Evolutionary conservation across 2,888 invertebrate species (phyloP).

Genomic region (Thyatira batis): DNA sequence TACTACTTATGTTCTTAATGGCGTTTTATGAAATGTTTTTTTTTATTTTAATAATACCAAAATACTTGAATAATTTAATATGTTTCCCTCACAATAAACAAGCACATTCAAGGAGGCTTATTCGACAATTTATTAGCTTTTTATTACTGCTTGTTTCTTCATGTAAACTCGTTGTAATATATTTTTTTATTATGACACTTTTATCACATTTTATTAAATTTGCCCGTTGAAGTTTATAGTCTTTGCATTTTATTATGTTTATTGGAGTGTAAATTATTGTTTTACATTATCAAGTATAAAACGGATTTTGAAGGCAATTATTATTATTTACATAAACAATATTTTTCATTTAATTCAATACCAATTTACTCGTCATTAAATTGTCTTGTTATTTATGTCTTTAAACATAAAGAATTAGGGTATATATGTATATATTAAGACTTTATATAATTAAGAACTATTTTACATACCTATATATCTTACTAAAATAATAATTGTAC

Average conservation of each 20-base stretch:
- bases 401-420: no score
- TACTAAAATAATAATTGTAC: no score
- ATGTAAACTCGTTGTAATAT: neutral
- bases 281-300: no score
- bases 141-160: neutral
- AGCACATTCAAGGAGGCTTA: slow-evolving; percentile 9
- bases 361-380: no score
- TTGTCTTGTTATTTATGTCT: no score
- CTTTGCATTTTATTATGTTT: neutral
- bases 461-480: no score
- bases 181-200: neutral
- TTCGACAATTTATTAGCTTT: neutral
- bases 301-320: no score
- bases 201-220: neutral
- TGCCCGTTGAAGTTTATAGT: neutral
- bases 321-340: no score
- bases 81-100: neutral
- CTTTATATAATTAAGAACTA: no score
- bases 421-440: no score
- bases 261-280: neutral
- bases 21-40: neutral
- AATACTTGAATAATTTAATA: neutral
- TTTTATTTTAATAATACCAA: neutral
- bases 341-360: no score
- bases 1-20: no score